A percentile compares a stretch with the other conserved stretches of the same genome.
phyloP scores from a whole-genome alignment of 2,888 invertebrate species.

The Hirtodrosophila cameraria region DNA sequence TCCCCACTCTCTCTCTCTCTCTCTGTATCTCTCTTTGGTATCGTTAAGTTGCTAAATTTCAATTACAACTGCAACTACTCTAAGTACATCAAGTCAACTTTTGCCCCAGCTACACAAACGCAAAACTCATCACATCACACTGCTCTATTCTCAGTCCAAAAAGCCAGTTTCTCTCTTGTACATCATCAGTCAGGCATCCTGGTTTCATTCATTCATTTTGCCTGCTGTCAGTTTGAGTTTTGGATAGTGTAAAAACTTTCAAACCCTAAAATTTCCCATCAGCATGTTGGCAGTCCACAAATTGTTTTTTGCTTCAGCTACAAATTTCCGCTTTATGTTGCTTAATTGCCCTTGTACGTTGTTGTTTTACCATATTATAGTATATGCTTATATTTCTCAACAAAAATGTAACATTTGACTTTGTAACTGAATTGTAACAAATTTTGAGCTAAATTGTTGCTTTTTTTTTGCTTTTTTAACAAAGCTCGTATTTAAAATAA shows the following conservation, averaged over 20 bases:
- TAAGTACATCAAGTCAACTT: constrained; percentile 72
- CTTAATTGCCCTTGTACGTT: constrained; percentile 32
- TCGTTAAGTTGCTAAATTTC: constrained; percentile 74
- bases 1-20: neutral
- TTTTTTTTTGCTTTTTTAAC: too few relatives aligned
- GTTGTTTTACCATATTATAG: too few relatives aligned
- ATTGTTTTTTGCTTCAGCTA: constrained; percentile 30
- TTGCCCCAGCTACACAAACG: constrained; percentile 32
- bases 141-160: constrained; percentile 2
- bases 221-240: constrained; percentile 31
- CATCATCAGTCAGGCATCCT: constrained; percentile 38
- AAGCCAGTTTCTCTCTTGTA: constrained; percentile 8
- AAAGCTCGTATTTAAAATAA: too few relatives aligned
- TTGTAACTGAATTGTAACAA: too few relatives aligned
- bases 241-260: constrained; percentile 32
- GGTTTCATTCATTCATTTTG: constrained; percentile 23
- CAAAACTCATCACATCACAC: too few relatives aligned
- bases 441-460: too few relatives aligned
- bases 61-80: constrained; percentile 72
- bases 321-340: constrained; percentile 29
- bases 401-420: too few relatives aligned
- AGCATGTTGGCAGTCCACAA: constrained; percentile 23
- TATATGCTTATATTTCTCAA: too few relatives aligned
- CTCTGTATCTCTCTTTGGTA: too few relatives aligned
- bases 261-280: constrained; percentile 15